Conservation (phyloP, 2,888 invertebrate species). For the Conops quadrifasciatus region DNA sequence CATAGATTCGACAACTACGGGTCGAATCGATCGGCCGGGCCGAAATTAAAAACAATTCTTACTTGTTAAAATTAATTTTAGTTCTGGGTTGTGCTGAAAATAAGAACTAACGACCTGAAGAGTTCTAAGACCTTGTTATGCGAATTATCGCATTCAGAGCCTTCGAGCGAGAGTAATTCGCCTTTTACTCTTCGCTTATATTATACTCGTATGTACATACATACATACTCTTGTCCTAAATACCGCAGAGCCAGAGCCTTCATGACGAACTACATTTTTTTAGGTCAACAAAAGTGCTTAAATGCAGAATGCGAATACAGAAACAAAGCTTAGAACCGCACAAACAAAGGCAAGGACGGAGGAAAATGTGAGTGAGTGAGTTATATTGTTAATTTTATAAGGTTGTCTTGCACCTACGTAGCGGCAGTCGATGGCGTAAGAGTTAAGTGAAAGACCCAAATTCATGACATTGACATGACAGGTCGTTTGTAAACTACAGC, state of each 20-base stretch:
- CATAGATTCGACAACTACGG: too few relatives aligned
- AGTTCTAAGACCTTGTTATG: too few relatives aligned
- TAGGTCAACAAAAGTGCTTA: constrained; percentile 6
- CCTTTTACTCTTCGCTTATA: too few relatives aligned
- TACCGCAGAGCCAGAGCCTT: background rate
- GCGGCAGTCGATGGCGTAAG: background rate
- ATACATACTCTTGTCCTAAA: background rate
- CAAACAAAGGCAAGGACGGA: background rate
- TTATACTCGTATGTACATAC: background rate
- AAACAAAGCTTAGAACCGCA: background rate
- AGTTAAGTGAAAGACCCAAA: background rate
- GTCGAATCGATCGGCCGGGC: too few relatives aligned
- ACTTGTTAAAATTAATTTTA: too few relatives aligned
- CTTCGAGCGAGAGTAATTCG: too few relatives aligned
- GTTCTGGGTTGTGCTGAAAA: too few relatives aligned
- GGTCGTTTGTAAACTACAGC: too few relatives aligned
- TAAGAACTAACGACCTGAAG: too few relatives aligned
- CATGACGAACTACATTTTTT: background rate
- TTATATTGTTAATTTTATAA: background rate
- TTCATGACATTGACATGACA: background rate
- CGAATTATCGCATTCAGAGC: too few relatives aligned
- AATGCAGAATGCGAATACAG: background rate
- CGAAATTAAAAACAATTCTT: too few relatives aligned
- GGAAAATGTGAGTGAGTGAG: background rate
- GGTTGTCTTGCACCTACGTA: background rate